Evolutionary conservation across 2,888 invertebrate species (phyloP).

Genomic region (Ethmia dodecea): DNA sequence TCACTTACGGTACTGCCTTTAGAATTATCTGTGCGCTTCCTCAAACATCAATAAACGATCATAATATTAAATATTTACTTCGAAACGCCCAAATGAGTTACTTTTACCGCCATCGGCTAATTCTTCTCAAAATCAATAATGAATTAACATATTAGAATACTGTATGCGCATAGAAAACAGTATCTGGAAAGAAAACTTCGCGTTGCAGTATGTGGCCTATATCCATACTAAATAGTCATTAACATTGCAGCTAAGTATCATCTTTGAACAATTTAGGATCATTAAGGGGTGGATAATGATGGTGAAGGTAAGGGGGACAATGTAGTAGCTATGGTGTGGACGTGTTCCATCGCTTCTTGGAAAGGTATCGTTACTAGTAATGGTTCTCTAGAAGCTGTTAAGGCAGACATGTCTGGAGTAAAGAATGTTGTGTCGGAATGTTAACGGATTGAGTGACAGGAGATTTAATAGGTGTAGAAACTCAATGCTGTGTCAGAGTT

Average conservation of each 20-base stretch:
- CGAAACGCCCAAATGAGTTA: no score
- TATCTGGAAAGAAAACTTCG: constrained; percentile 13
- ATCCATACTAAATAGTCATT: constrained; percentile 31
- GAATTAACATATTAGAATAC: constrained; percentile 5
- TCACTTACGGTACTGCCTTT: no score
- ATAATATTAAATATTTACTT: no score
- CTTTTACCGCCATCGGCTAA: no score
- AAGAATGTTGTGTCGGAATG: no score
- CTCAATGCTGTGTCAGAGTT: no score
- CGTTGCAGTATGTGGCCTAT: constrained; percentile 21
- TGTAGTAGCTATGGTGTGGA: constrained; percentile 10
- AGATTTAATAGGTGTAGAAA: no score
- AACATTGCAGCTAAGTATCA: constrained; percentile 25
- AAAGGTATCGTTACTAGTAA: constrained; percentile 30
- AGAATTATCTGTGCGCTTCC: no score
- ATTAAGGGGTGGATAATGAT: constrained; percentile 33
- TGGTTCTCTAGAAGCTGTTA: constrained; percentile 26
- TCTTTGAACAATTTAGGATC: constrained; percentile 39
- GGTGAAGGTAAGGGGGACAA: constrained; percentile 24
- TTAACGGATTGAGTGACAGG: no score
- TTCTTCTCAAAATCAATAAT: constrained; percentile 2
- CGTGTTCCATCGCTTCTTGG: constrained; percentile 22
- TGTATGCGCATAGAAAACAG: constrained; percentile 4
- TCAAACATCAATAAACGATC: no score
- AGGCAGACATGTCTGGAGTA: constrained; percentile 14